A percentile compares a stretch with the other conserved stretches of the same genome.
These are phyloP conservation scores for Epizoanthus ramosus DNA, from an alignment of 92 coral and sea anemone genomes.

Conservation along the genomic window DNA sequence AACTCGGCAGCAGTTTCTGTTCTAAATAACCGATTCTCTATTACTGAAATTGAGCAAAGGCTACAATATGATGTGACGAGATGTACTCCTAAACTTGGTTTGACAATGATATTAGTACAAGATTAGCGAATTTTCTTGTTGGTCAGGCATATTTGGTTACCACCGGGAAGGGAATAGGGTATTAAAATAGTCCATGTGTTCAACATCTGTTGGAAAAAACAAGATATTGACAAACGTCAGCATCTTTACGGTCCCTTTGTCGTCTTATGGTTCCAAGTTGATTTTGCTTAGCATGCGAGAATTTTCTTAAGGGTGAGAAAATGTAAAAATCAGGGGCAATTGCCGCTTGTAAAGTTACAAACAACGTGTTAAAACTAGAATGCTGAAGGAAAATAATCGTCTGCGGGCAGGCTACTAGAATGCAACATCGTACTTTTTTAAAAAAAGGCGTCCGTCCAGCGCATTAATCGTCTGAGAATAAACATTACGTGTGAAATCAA, in stretches of 20 bases:
- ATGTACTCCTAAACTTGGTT: not conserved
- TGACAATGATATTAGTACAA: not conserved
- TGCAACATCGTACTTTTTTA: too few relatives aligned
- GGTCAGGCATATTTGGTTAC: slow-evolving; percentile 1
- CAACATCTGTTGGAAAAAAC: slow-evolving; percentile 40
- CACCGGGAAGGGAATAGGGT: not conserved
- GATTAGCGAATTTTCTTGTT: not conserved
- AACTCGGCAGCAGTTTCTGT: not conserved
- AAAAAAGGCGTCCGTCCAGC: not conserved
- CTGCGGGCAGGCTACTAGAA: too few relatives aligned
- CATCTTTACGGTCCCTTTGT: not conserved
- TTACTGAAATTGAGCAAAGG: not conserved
- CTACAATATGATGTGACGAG: not conserved
- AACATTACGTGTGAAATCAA: not conserved
- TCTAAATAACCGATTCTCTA: not conserved
- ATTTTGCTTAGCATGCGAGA: not conserved
- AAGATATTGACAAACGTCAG: not conserved
- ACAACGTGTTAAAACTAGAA: too few relatives aligned
- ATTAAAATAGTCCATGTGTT: not conserved
- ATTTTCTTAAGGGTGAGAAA: not conserved
- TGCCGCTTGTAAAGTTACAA: too few relatives aligned
- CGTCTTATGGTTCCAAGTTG: not conserved
- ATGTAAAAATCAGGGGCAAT: too few relatives aligned
- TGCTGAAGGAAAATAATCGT: too few relatives aligned
- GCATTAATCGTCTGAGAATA: not conserved